These are phyloP conservation scores for Myotis lucifugus DNA, from an alignment of 2,113 vertebrate genomes.

Conservation along the genomic window DNA sequence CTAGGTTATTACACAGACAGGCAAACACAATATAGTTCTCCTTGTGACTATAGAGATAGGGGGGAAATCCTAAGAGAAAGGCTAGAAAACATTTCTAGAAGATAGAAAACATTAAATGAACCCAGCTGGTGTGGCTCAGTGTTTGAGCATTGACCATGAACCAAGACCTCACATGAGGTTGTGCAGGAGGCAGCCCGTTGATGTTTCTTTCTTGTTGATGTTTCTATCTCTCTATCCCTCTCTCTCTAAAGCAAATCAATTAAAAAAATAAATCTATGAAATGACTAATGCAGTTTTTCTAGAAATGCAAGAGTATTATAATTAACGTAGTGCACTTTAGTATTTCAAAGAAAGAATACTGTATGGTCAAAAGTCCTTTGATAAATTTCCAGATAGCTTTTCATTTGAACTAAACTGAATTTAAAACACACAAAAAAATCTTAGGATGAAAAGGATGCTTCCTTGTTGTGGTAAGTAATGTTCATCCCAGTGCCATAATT, in stretches of 20 bases:
- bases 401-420: constrained; percentile 43
- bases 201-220: no score
- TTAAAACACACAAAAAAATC: not conserved
- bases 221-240: no score
- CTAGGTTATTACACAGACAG: not conserved
- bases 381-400: constrained; percentile 33
- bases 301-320: constrained; percentile 3
- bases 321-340: not conserved
- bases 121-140: no score
- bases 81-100: not conserved
- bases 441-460: not conserved
- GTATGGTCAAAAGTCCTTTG: not conserved
- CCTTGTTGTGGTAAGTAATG: not conserved
- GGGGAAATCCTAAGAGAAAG: constrained; percentile 1
- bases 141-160: no score
- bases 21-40: not conserved
- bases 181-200: no score
- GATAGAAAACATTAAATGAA: not conserved
- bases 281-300: not conserved
- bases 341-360: constrained; percentile 27
- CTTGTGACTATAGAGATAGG: not conserved
- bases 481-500: not conserved
- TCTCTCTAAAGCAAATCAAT: no score
- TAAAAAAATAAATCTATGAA: not conserved
- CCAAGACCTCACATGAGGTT: no score